Evolutionary conservation across 1,140 invertebrate genomes (phyloP).

Genomic region (Vanessa atalanta): DNA sequence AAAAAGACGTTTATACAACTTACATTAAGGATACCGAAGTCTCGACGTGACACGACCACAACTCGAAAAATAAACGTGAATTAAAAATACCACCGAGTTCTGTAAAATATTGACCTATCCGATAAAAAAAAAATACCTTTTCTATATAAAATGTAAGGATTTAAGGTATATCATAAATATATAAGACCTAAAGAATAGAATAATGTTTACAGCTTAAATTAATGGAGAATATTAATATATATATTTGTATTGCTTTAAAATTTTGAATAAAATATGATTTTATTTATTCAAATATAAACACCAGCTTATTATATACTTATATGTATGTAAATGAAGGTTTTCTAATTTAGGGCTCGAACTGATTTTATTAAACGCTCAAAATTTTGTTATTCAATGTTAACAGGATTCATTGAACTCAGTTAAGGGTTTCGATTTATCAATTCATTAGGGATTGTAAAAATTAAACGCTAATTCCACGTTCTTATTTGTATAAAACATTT

Average conservation of each 20-base stretch:
- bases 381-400: slow-evolving; percentile 11
- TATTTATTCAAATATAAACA: slow-evolving; percentile 12
- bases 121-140: slow-evolving; percentile 16
- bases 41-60: neutral
- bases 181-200: neutral
- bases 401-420: neutral
- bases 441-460: neutral
- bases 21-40: neutral
- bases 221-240: slow-evolving; percentile 13
- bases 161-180: neutral
- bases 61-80: slow-evolving; percentile 3
- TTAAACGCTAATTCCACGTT: neutral
- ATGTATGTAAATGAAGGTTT: slow-evolving; percentile 4
- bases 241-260: slow-evolving; percentile 9
- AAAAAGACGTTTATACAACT: slow-evolving; percentile 11
- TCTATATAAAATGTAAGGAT: slow-evolving; percentile 7
- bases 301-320: slow-evolving; percentile 10
- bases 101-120: slow-evolving; percentile 1
- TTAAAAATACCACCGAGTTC: slow-evolving; percentile 38
- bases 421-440: neutral
- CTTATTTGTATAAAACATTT: neutral
- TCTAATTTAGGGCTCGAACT: slow-evolving; percentile 19
- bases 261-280: neutral
- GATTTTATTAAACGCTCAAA: slow-evolving; percentile 23
- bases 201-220: slow-evolving; percentile 2